Conservation (phyloP, 2,113 vertebrate species). For the Alexandromys fortis region DNA sequence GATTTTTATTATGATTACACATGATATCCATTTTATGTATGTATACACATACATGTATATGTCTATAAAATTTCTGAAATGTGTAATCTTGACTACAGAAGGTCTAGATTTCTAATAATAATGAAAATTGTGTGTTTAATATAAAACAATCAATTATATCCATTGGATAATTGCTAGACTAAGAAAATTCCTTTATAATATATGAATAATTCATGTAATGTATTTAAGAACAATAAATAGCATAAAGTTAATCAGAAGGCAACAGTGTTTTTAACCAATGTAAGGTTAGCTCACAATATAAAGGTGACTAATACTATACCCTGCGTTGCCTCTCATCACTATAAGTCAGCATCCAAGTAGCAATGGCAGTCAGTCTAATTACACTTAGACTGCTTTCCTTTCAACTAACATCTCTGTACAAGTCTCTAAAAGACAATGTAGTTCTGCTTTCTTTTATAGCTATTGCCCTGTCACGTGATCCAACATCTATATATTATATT, state of each 20-base stretch:
- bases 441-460: neutral
- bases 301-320: neutral
- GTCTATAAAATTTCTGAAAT: neutral
- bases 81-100: neutral
- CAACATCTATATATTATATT: neutral
- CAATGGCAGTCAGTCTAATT: neutral
- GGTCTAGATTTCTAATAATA: neutral
- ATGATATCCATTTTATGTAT: neutral
- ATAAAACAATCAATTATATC: neutral
- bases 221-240: neutral
- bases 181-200: neutral
- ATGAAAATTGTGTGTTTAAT: neutral
- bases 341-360: neutral
- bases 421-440: neutral
- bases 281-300: neutral
- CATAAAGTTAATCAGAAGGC: neutral
- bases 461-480: neutral
- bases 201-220: neutral
- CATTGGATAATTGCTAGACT: neutral
- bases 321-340: neutral
- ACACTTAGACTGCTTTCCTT: neutral
- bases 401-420: neutral
- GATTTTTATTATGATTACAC: conserved; percentile 53
- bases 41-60: neutral
- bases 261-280: neutral